phyloP scores from a whole-genome alignment of 2,113 vertebrate species.

The Martes martes region DNA sequence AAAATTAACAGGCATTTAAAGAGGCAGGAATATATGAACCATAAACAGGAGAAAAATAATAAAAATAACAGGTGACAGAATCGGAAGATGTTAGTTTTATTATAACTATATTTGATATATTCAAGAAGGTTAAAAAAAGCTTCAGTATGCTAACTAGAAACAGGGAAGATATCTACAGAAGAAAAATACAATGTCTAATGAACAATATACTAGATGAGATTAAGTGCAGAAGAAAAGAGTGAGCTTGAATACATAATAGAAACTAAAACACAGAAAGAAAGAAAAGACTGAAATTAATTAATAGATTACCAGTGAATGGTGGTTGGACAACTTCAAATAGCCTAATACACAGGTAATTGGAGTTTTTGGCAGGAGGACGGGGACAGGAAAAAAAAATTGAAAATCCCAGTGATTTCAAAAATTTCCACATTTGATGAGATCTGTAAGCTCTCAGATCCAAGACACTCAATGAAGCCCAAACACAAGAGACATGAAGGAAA shows the following conservation, averaged over 20 bases:
- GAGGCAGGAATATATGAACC: not conserved
- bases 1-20: not conserved
- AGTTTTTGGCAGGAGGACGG: not conserved
- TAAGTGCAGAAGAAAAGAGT: not conserved
- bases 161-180: not conserved
- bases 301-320: not conserved
- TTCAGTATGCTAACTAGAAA: not conserved
- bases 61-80: slow-evolving; percentile 8
- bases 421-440: not conserved
- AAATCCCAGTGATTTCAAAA: not conserved
- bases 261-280: not conserved
- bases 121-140: not conserved
- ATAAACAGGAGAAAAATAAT: not conserved
- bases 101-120: not conserved
- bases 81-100: not conserved
- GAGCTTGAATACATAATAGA: not conserved
- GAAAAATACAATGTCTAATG: not conserved
- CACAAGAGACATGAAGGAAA: not conserved
- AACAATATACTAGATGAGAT: not conserved
- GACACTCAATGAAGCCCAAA: not conserved
- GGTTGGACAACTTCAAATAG: not conserved
- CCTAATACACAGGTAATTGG: not conserved
- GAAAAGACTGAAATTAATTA: not conserved
- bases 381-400: not conserved
- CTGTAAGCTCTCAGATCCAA: not conserved